Base-by-base conservation (phyloP, 1,140 invertebrate species). In the Yoshiicerus persimilis region DNA sequence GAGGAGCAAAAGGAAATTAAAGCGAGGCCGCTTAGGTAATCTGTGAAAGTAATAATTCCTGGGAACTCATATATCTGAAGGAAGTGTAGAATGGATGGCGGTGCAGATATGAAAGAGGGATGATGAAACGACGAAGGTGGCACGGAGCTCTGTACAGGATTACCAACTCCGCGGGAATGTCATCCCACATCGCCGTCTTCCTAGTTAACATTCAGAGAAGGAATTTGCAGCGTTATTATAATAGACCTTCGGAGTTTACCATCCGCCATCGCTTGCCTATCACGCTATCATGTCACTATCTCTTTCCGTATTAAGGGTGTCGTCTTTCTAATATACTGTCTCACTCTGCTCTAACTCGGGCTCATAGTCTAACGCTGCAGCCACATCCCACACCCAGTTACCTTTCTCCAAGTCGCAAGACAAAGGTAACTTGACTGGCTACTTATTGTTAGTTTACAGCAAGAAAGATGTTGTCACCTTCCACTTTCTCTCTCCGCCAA, bases 41-140 rank as follows among this genome's bases (percentile, higher is more conserved):
- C 75, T 80, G 32, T 80, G 13, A 80, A n/a, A 80, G 75, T 80
- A 80, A 80, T 80, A 80, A 36, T 80, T 80, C 34, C 16, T 80
- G 32, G 34, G 32, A 32, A 38, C 75, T 80, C 34, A 80, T 80
- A 80, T 80, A 80, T 38, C 75, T 80, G 75, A 23, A 80, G 75
- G 30, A 70, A 77, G 32, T 80, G 75, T 36, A 34, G 23, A 77
- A 36, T 34, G 32, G 20, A 38, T 13, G 70, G 16, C 11, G 27
- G 34, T 38, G 9, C n/a, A 4, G 8, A 38, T 13, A n/a, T 6
- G 10, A 32, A 30, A 8, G 8, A 75, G 70, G 32, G 70, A 70
- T 70, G 25, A 30, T 70, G 66, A 80, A 80, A 32, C 27, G 9
- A 32, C 27, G 30, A 20, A 36, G 34, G 34, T 36, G 75, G 75